Evolutionary conservation across 2,797 vertebrate species (phyloP).

Genomic region (Lepus oiostolus): DNA sequence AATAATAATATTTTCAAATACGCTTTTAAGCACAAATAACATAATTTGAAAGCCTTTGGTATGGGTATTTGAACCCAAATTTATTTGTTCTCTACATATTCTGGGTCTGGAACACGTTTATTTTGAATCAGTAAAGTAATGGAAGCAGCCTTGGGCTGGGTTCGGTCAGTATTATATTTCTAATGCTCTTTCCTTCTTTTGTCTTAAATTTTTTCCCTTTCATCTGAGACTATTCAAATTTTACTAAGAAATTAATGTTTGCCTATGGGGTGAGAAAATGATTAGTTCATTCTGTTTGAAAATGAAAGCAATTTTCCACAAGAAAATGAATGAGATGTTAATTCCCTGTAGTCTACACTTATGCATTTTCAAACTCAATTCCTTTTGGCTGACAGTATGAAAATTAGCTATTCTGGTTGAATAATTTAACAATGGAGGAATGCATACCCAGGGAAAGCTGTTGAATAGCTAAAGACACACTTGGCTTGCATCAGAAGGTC

Average conservation of each 20-base stretch:
- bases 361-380: not conserved
- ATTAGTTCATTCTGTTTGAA: not conserved
- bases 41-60: not conserved
- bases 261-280: not conserved
- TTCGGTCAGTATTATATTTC: not conserved
- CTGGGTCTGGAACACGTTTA: not conserved
- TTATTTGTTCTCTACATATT: not conserved
- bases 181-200: slow-evolving; percentile 29
- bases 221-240: not conserved
- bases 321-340: not conserved
- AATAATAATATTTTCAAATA: not conserved
- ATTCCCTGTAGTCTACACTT: not conserved
- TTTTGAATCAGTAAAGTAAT: not conserved
- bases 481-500: not conserved
- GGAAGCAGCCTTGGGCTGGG: not conserved
- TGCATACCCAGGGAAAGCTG: not conserved
- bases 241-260: slow-evolving; percentile 29
- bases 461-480: not conserved
- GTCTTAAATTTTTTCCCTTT: slow-evolving; percentile 20
- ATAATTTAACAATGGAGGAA: not conserved
- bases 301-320: not conserved
- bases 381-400: not conserved
- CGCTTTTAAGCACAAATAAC: not conserved
- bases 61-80: slow-evolving; percentile 14
- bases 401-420: not conserved